Evolutionary conservation across 2,797 vertebrate species (phyloP).

Genomic region (Cygnus olor): DNA sequence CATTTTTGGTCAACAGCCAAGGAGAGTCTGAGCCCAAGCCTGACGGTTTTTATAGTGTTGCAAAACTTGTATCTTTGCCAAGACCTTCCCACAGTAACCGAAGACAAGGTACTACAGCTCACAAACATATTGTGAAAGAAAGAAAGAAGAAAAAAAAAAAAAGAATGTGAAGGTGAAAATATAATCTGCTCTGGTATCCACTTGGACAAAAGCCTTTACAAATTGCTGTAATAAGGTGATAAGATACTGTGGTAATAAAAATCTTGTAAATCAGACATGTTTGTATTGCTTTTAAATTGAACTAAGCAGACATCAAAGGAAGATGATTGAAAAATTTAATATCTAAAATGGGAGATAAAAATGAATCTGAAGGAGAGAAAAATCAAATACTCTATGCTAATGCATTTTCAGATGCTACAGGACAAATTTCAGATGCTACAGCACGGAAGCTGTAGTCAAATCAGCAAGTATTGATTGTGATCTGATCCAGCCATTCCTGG

Average conservation of each 20-base stretch:
- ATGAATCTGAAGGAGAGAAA: background rate
- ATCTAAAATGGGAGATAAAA: background rate
- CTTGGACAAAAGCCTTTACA: background rate
- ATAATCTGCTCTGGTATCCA: background rate
- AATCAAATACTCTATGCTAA: background rate
- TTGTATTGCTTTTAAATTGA: constrained; percentile 44
- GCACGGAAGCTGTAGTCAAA: background rate
- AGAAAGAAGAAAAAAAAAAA: background rate
- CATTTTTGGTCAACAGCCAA: constrained; percentile 21
- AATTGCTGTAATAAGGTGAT: constrained; percentile 2
- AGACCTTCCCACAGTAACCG: background rate
- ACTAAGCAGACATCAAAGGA: background rate
- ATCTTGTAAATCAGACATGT: background rate
- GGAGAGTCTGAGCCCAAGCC: background rate
- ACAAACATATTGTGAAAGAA: background rate
- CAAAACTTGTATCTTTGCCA: background rate
- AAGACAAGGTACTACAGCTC: background rate
- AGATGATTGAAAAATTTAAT: constrained; percentile 1
- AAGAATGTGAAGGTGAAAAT: background rate
- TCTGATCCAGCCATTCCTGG: background rate
- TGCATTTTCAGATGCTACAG: background rate
- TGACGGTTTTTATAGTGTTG: background rate
- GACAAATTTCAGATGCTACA: background rate
- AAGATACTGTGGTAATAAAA: constrained; percentile 15
- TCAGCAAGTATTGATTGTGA: background rate